Conservation (phyloP, 1,140 invertebrate genomes). For the Laupala kohalensis region DNA sequence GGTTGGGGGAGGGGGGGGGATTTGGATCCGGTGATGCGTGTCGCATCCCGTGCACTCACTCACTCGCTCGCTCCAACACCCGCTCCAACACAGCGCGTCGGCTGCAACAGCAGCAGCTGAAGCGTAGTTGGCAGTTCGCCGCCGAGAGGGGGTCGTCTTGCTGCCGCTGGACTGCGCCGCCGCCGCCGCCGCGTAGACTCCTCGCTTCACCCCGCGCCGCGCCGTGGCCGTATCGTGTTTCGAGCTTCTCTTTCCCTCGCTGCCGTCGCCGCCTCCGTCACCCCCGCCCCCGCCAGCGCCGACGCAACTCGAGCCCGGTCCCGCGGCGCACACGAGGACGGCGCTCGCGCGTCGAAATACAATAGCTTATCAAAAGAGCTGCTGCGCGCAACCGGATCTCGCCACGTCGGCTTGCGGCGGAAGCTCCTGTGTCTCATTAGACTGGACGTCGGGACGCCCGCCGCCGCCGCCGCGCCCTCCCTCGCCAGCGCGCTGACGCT, state of each 20-base stretch:
- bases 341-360: constrained; percentile 4
- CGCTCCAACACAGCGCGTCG: too few species aligned
- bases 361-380: constrained; percentile 10
- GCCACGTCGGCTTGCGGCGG: constrained; percentile 5
- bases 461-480: too few species aligned
- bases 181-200: too few species aligned
- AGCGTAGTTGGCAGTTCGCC: background rate
- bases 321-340: constrained; percentile 2
- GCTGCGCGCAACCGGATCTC: constrained; percentile 2
- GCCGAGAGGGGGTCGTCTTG: background rate
- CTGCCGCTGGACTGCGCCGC: background rate
- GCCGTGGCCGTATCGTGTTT: background rate
- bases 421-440: background rate
- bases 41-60: background rate
- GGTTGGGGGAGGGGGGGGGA: too few species aligned
- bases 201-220: background rate
- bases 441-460: background rate
- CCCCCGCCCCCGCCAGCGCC: background rate
- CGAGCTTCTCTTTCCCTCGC: background rate
- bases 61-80: background rate
- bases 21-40: background rate
- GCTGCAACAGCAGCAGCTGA: too few species aligned
- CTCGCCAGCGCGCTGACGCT: too few species aligned
- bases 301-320: background rate
- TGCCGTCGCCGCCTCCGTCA: background rate